Base-by-base conservation (phyloP, 2,113 vertebrate genomes). In the Callorhinus ursinus region DNA sequence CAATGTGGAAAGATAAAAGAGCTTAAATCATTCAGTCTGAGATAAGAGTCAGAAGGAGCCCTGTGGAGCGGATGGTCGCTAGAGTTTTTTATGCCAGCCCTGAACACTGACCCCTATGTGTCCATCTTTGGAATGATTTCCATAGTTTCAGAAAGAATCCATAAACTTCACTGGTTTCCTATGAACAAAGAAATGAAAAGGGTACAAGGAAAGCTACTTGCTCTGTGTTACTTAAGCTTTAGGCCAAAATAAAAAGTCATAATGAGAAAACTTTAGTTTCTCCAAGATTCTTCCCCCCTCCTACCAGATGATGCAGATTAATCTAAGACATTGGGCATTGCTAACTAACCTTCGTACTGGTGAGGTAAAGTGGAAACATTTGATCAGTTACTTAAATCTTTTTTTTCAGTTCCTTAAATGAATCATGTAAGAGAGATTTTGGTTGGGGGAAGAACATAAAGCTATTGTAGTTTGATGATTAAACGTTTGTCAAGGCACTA, bases 311-410 rank as follows among this genome's bases (percentile, higher is more conserved):
- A 69, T 11, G 16, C 4, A 71, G 80, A 88, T 86, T 95, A 91
- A 95, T 74, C 72, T 76, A 95, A 93, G 72, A 87, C 14, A 16
- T 18, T 46, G 31, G 76, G 2, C n/a, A 63, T 53, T 90, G 55
- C 42, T 76, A 81, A 80, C 15, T 85, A 82, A 61, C 39, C 57
- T 80, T 39, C 36, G 24, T 74, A 24, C 51, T 81, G 71, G 21
- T 67, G 39, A 79, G 61, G 24, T 36, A 55, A 67, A 31, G 21
- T 53, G 84, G 59, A 91, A 61, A 65, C 42, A 76, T 77, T 39
- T 93, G 57, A 91, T 91, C 28, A 28, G 77, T 88, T 88, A 71
- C 22, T 92, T 77, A 19, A 87, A 84, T 59, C 33, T 63, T 82
- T 65, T 65, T 65, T 65, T 67, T 67, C 69, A 39, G 18, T 71